Evolutionary conservation across 2,888 invertebrate species (phyloP).

Genomic region (Mechanitis messenoides): DNA sequence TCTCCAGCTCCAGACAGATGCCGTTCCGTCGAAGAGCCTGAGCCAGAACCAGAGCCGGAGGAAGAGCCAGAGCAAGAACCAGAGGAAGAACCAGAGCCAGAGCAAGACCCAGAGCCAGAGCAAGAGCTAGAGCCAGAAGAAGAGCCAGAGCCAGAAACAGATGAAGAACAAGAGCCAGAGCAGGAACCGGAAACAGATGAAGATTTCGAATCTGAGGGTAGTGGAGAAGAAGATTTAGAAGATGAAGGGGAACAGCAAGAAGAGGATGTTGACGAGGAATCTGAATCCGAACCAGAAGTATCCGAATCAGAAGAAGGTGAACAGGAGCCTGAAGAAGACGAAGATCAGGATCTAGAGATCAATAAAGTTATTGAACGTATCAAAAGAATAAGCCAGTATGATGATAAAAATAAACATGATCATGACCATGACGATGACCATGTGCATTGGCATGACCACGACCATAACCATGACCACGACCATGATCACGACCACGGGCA

Average conservation of each 20-base stretch:
- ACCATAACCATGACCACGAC: background rate
- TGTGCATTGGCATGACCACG: background rate
- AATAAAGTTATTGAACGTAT: background rate
- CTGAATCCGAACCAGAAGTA: slow-evolving; percentile 11
- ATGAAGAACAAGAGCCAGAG: slow-evolving; percentile 44
- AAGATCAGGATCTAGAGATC: background rate
- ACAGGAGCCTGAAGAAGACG: slow-evolving; percentile 7
- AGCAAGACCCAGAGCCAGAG: slow-evolving; percentile 41
- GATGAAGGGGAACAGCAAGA: slow-evolving; percentile 15
- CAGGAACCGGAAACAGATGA: slow-evolving; percentile 56
- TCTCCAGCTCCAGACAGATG: slow-evolving; percentile 49
- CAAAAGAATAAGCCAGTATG: background rate
- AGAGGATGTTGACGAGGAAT: slow-evolving; percentile 18
- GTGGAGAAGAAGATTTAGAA: slow-evolving; percentile 8
- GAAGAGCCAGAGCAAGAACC: slow-evolving; percentile 51
- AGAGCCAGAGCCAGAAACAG: slow-evolving; percentile 40
- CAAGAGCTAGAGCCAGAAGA: slow-evolving; percentile 49
- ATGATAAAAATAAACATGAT: too few species aligned
- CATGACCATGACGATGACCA: background rate
- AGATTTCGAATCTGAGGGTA: slow-evolving; percentile 10
- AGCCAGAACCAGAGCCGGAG: slow-evolving; percentile 45
- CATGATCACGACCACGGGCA: background rate
- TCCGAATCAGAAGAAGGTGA: background rate
- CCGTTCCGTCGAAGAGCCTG: slow-evolving; percentile 53
- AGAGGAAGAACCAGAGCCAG: slow-evolving; percentile 51